Percentiles rank a stretch among this genome's conserved stretches.
These are phyloP conservation scores for Yponomeuta malinellus DNA, from an alignment of 2,888 invertebrate genomes.

Conservation along the genomic window DNA sequence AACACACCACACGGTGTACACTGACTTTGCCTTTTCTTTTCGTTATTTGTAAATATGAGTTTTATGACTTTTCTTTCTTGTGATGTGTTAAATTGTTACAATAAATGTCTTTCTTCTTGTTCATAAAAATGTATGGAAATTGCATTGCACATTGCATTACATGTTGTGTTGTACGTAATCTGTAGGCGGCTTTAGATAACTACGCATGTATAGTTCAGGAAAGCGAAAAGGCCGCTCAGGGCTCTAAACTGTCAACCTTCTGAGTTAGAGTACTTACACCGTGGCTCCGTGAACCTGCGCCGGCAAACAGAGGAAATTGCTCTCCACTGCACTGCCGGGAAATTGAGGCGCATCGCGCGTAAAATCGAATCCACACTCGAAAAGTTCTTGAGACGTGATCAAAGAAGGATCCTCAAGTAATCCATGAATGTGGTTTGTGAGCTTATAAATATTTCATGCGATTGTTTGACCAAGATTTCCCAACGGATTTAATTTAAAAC, in stretches of 20 bases:
- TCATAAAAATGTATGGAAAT: too few relatives aligned
- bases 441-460: neutral
- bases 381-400: conserved; percentile 23
- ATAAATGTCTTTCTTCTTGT: too few relatives aligned
- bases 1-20: too few relatives aligned
- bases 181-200: too few relatives aligned
- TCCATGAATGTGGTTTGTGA: conserved; percentile 8
- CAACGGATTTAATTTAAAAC: neutral
- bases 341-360: conserved; percentile 55
- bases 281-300: conserved; percentile 11
- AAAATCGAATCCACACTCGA: conserved; percentile 42
- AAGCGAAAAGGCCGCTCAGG: neutral
- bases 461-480: neutral
- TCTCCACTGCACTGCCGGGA: conserved; percentile 41
- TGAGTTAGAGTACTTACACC: neutral
- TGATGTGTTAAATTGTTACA: too few relatives aligned
- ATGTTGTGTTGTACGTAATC: too few relatives aligned
- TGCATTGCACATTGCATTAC: too few relatives aligned
- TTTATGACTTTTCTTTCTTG: too few relatives aligned
- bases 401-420: conserved; percentile 10
- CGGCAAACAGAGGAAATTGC: conserved; percentile 67
- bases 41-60: too few relatives aligned
- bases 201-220: neutral
- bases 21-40: too few relatives aligned
- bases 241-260: neutral